Conservation (phyloP, 92 coral and sea anemone species). For the Nematostella vectensis region DNA sequence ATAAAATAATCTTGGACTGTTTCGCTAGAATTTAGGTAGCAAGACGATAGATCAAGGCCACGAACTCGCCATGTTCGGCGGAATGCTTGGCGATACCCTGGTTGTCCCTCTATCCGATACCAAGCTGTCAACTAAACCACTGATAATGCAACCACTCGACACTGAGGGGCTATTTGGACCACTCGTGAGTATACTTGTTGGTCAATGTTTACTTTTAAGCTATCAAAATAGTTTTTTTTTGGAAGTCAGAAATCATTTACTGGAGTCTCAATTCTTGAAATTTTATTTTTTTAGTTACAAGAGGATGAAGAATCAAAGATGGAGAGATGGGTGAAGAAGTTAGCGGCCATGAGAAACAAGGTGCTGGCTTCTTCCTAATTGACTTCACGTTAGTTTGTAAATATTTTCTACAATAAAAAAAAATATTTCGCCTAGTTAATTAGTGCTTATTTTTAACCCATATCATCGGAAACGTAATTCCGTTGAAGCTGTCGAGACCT, state of each 20-base stretch:
- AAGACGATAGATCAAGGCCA: conserved; percentile 40
- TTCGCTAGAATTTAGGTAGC: no score
- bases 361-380: conserved; percentile 44
- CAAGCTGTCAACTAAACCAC: conserved; percentile 17
- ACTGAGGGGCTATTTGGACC: conserved; percentile 72
- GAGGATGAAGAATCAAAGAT: conserved; percentile 83
- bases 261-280: no score
- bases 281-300: conserved; percentile 52
- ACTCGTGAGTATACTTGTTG: conserved; percentile 41
- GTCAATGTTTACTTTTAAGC: no score
- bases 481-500: no score
- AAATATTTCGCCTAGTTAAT: no score
- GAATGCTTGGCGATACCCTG: conserved; percentile 8
- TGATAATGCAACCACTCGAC: conserved; percentile 23
- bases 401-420: not conserved
- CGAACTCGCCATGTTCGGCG: conserved; percentile 77
- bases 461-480: no score
- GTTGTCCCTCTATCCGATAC: not conserved
- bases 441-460: no score
- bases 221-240: not conserved
- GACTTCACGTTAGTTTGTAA: not conserved
- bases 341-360: conserved; percentile 74
- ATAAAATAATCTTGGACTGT: no score
- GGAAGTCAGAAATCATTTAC: conserved; percentile 2
- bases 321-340: conserved; percentile 86